These are phyloP conservation scores for Tauraco erythrolophus DNA, from an alignment of 2,113 vertebrate species.

Conservation along the genomic window DNA sequence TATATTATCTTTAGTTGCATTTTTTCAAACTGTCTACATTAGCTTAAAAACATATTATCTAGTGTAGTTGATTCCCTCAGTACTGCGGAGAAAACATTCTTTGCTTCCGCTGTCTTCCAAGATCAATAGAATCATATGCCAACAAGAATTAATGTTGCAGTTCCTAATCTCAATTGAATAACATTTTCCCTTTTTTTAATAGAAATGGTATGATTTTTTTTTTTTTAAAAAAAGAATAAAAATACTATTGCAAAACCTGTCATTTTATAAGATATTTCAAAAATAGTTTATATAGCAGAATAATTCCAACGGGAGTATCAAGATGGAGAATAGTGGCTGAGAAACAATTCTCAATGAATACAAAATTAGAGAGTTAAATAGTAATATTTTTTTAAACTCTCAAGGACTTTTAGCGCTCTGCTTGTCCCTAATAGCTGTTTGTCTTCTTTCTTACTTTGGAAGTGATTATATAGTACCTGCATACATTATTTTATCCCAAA, in stretches of 20 bases:
- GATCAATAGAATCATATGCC: neutral
- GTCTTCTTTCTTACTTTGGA: neutral
- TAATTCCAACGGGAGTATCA: neutral
- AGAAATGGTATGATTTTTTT: neutral
- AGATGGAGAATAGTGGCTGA: neutral
- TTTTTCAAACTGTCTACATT: neutral
- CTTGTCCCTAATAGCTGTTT: neutral
- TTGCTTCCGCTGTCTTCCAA: neutral
- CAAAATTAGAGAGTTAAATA: neutral
- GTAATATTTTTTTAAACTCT: neutral
- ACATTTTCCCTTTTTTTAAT: neutral
- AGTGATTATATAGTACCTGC: neutral
- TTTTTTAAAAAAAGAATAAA: neutral
- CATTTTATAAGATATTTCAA: neutral
- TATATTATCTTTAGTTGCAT: neutral
- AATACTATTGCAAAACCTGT: neutral
- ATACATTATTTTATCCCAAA: neutral
- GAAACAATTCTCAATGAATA: neutral
- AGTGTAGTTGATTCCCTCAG: neutral
- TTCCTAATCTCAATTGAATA: neutral
- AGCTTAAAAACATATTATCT: neutral
- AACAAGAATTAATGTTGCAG: neutral
- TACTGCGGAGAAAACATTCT: neutral
- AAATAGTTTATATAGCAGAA: neutral
- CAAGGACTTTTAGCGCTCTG: neutral